Percentiles rank a stretch among this genome's conserved stretches.
These are phyloP conservation scores for Melanotaenia parkinsoni DNA, from an alignment of 2,797 vertebrate species.

Conservation along the genomic window DNA sequence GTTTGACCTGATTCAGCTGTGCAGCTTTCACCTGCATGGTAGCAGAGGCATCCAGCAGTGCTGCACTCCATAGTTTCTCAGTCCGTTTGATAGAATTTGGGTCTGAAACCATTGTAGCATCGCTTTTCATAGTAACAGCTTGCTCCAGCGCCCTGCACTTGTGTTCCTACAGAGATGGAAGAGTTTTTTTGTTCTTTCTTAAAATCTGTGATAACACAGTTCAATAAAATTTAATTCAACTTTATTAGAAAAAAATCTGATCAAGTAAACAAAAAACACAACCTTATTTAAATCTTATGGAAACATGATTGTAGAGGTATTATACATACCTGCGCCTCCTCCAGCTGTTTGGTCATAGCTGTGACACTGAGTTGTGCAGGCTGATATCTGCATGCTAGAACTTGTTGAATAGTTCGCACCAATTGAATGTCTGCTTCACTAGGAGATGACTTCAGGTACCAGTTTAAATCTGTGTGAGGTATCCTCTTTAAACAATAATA, in stretches of 20 bases:
- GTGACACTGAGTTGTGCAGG: conserved; percentile 84
- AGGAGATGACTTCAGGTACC: conserved; percentile 63
- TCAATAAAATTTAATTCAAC: not conserved
- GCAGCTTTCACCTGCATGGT: conserved; percentile 85
- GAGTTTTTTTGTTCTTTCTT: not conserved
- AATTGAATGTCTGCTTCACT: conserved; percentile 78
- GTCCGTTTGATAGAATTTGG: conserved; percentile 20
- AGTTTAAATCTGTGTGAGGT: conserved; percentile 54
- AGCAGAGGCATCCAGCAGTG: conserved; percentile 82
- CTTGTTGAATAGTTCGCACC: conserved; percentile 78
- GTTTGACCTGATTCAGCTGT: conserved; percentile 82
- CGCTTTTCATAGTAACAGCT: conserved; percentile 65
- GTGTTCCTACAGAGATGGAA: conserved; percentile 71
- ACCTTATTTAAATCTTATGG: not conserved
- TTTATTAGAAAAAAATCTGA: not conserved
- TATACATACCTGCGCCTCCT: conserved; percentile 87
- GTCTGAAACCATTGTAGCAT: conserved; percentile 20
- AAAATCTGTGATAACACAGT: not conserved
- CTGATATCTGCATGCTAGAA: conserved; percentile 87
- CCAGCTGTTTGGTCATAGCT: conserved; percentile 86
- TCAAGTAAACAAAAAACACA: not conserved
- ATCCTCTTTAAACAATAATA: conserved; percentile 52
- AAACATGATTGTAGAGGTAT: not conserved
- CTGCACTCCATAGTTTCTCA: conserved; percentile 67
- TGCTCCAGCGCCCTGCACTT: conserved; percentile 78